A percentile compares a stretch with the other conserved stretches of the same genome.
These are phyloP conservation scores for Microcebus griseorufus DNA, from an alignment of 2,113 vertebrate species.

Conservation along the genomic window DNA sequence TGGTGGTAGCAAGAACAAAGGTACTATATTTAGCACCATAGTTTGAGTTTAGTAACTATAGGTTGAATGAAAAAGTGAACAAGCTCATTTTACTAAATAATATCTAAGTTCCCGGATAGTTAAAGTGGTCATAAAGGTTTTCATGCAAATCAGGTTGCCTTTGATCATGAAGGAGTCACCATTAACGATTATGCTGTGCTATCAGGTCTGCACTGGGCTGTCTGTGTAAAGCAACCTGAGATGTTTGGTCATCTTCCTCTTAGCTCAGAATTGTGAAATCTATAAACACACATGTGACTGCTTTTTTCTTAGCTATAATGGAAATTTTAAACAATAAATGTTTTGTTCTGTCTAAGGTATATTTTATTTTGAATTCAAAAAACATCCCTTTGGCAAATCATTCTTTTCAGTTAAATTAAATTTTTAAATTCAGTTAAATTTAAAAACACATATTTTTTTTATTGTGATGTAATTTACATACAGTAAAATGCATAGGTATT, in stretches of 20 bases:
- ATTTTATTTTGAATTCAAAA: slow-evolving; percentile 4
- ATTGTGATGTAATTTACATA: background rate
- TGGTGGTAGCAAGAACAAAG: background rate
- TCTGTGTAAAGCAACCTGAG: background rate
- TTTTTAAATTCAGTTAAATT: slow-evolving; percentile 16
- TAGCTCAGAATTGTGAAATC: background rate
- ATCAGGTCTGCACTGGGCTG: background rate
- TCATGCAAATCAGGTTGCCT: background rate
- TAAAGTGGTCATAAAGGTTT: background rate
- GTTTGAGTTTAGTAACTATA: background rate
- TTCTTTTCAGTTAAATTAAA: too few relatives aligned
- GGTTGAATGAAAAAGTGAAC: background rate
- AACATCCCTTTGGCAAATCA: background rate
- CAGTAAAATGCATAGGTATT: background rate
- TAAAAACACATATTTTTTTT: slow-evolving; percentile 29
- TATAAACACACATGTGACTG: background rate
- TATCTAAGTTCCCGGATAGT: background rate
- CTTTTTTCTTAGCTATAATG: slow-evolving; percentile 10
- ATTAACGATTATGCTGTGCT: background rate
- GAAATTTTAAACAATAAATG: slow-evolving; percentile 37
- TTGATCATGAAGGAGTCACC: background rate
- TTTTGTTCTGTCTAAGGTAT: slow-evolving; percentile 6
- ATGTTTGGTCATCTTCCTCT: background rate
- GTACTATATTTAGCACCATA: background rate
- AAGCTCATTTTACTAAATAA: background rate